These are phyloP conservation scores for Drosophila tanythrix DNA, from an alignment of 2,888 invertebrate species.

Conservation along the genomic window DNA sequence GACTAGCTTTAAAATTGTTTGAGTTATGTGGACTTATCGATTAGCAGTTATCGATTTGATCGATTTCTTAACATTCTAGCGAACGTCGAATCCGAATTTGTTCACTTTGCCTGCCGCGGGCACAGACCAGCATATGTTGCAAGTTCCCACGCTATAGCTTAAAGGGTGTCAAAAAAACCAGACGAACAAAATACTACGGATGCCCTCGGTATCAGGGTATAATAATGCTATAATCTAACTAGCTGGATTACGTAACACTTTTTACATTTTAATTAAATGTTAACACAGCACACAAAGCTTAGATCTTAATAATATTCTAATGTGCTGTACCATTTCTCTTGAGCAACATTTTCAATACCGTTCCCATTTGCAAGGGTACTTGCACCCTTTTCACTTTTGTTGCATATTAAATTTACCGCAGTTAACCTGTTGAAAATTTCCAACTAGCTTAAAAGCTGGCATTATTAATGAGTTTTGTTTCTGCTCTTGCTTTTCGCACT, in stretches of 20 bases:
- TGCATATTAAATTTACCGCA: constrained; percentile 39
- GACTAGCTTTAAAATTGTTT: background rate
- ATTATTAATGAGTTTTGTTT: constrained; percentile 30
- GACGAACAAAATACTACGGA: background rate
- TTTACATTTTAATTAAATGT: background rate
- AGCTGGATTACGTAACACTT: background rate
- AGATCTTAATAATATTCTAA: background rate
- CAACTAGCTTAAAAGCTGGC: constrained; percentile 27
- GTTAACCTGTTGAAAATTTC: constrained; percentile 39
- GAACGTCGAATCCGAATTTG: no score
- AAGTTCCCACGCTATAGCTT: no score
- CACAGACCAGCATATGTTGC: no score
- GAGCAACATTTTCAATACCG: background rate
- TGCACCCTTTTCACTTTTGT: constrained; percentile 14
- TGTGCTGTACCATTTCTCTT: background rate
- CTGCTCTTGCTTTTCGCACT: constrained; percentile 1
- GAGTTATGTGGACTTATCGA: background rate
- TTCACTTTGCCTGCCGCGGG: no score
- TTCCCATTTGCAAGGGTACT: constrained; percentile 12
- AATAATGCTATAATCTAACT: background rate
- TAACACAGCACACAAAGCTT: background rate
- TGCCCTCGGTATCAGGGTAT: background rate
- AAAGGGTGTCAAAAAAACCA: no score
- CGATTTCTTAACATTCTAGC: background rate
- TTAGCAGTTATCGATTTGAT: no score